These are phyloP conservation scores for Sminthurinus aureus DNA, from an alignment of 2,888 invertebrate genomes.

Conservation along the genomic window DNA sequence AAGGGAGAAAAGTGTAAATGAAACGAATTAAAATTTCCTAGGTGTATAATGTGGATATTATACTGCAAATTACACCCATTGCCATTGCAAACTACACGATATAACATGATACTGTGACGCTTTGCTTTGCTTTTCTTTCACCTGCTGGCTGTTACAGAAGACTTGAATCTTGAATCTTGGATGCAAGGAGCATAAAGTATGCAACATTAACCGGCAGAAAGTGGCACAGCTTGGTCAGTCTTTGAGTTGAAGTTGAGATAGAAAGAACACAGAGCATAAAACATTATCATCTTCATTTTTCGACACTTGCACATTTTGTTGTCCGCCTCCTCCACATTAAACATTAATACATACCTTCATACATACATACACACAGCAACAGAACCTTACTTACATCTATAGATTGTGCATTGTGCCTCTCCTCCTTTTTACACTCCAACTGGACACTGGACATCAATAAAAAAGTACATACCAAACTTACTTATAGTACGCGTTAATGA, in stretches of 20 bases:
- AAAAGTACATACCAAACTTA: no score
- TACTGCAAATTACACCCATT: neutral
- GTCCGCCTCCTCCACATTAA: neutral
- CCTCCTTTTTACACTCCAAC: neutral
- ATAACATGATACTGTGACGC: neutral
- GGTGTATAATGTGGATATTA: neutral
- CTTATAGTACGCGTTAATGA: no score
- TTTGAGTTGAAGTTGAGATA: conserved; percentile 2
- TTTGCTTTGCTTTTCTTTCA: neutral
- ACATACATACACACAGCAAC: neutral
- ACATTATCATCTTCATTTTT: no score
- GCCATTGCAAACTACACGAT: no score
- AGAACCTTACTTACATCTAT: neutral
- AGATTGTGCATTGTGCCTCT: neutral
- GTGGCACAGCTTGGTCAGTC: conserved; percentile 13
- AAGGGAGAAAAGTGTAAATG: neutral
- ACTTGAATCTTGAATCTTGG: no score
- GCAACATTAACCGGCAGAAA: neutral
- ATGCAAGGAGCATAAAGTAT: neutral
- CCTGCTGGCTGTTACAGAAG: neutral
- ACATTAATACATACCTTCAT: no score
- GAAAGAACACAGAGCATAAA: neutral
- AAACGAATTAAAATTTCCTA: neutral
- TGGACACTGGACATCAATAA: neutral
- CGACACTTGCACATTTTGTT: neutral